Base-by-base conservation (phyloP, 2,888 invertebrate genomes). In the Cactoblastis cactorum region DNA sequence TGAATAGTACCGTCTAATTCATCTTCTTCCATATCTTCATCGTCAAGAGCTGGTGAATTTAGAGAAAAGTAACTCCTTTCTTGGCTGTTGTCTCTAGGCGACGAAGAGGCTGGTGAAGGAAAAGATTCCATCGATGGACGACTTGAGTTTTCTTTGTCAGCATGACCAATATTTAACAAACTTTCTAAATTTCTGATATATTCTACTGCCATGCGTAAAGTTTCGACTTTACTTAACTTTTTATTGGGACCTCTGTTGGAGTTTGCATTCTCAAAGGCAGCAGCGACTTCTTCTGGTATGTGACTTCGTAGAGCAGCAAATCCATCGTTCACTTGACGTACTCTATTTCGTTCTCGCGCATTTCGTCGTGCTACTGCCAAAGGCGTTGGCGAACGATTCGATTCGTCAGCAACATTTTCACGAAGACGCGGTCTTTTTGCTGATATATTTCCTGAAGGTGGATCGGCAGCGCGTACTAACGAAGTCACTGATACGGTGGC, bases 321-420 rank as follows among this genome's bases (percentile, higher is more conserved):
- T 14, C 97, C 97, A 69, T 96, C 95, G 83, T 97, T 97, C 19
- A 97, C 96, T 91, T 97, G 96, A 63, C 97, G 96, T 8, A 97
- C 97, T 54, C 98, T 92, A 82, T 97, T 97, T 15, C 98, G 90
- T 91, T 98, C 98, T 49, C 98, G 92, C 55, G 97, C 97, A 86
- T 98, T 98, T 69, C 98, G 90, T 39, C 97, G 90, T 0, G 96
- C 96, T 5, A 97, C 96, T 0, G 97, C 95, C 17, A 95, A 92
- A 0, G 95, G 95, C 46, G 94, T 94, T 2, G 95, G 93, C 52
- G 93, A 80, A 5, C 87, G 84, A 53, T 83, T 79, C 50, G 67
- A 77, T 59, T 77, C 91, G 64, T 69, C 91, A 65, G 65, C 88
- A 73, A 69, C 88, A 73, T 61, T 92, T 78, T 69, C 91, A 49